These are phyloP conservation scores for Drosophila quadrilineata DNA, from an alignment of 1,140 invertebrate species.

Conservation along the genomic window DNA sequence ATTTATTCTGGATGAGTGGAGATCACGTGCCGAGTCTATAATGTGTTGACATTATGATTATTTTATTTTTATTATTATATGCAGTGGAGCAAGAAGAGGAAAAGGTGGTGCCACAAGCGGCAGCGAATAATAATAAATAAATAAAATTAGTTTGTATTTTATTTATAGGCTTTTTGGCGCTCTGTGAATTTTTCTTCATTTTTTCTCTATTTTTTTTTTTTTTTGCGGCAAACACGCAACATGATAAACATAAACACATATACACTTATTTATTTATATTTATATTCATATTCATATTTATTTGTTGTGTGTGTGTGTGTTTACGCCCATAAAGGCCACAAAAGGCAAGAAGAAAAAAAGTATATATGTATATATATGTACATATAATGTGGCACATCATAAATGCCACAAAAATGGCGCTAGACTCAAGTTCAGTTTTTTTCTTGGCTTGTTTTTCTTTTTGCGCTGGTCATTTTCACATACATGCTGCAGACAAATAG, in stretches of 20 bases:
- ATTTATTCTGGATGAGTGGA: not conserved
- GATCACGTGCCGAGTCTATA: constrained; percentile 5
- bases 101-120: too few relatives aligned
- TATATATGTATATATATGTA: too few relatives aligned
- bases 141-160: constrained; percentile 77
- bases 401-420: constrained; percentile 77
- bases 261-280: not conserved
- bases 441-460: constrained; percentile 17
- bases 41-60: constrained; percentile 53
- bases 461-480: constrained; percentile 30
- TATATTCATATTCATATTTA: constrained; percentile 42
- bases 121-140: constrained; percentile 54
- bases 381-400: constrained; percentile 77
- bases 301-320: constrained; percentile 8
- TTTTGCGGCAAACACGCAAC: constrained; percentile 47
- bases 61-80: constrained; percentile 53
- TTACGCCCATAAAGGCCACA: constrained; percentile 55
- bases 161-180: too few relatives aligned
- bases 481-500: constrained; percentile 10
- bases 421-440: constrained; percentile 34
- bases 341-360: too few relatives aligned
- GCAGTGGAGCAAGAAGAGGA: not conserved
- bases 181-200: too few relatives aligned
- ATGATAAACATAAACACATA: constrained; percentile 32
- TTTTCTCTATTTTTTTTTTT: not conserved